Conservation (phyloP, 2,113 vertebrate genomes). For the Otus sunia region DNA sequence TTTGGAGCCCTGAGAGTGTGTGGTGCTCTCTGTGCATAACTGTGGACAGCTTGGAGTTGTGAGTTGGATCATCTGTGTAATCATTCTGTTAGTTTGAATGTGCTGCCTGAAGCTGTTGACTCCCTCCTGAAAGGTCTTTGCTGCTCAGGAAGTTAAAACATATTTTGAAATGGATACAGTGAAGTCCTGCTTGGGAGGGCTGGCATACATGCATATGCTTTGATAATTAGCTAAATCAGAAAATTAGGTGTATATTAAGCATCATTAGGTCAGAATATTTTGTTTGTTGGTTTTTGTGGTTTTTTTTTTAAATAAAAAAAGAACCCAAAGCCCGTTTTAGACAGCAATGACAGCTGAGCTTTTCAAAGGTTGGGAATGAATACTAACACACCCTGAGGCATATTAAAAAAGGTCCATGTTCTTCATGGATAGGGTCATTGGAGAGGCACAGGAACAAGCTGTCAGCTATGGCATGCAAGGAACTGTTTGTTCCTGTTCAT, state of each 20-base stretch:
- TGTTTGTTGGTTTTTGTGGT: no score
- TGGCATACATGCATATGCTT: neutral
- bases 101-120: neutral
- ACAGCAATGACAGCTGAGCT: neutral
- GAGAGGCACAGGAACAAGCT: slow-evolving; percentile 7
- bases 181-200: neutral
- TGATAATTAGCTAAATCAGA: neutral
- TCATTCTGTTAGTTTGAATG: no score
- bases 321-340: neutral
- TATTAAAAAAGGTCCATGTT: neutral
- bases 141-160: neutral
- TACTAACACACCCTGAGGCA: neutral
- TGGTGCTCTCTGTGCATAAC: no score
- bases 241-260: neutral
- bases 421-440: neutral
- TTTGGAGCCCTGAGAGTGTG: neutral
- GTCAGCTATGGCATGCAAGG: neutral
- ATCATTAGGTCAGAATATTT: neutral
- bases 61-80: fast-evolving
- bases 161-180: neutral
- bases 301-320: neutral
- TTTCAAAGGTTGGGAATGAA: neutral
- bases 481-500: neutral
- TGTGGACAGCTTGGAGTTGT: fast-evolving
- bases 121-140: neutral